Conservation (phyloP, 2,797 vertebrate genomes). For the Acanthopagrus latus region DNA sequence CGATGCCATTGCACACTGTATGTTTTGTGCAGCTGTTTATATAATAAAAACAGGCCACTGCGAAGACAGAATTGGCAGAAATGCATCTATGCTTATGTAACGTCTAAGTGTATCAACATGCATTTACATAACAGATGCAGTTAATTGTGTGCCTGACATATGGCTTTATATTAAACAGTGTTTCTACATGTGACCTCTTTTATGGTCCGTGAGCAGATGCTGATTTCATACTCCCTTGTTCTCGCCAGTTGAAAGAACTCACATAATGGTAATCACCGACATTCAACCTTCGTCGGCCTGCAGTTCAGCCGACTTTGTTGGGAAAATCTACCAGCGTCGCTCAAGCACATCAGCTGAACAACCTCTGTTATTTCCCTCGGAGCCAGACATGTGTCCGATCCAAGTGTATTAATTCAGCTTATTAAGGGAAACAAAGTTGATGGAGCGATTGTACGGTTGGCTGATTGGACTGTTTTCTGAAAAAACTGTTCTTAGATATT, state of each 20-base stretch:
- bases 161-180: conserved; percentile 7
- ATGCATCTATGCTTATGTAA: conserved; percentile 18
- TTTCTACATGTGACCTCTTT: conserved; percentile 4
- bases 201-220: neutral
- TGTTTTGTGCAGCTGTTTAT: conserved; percentile 1
- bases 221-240: conserved; percentile 13
- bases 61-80: conserved; percentile 3
- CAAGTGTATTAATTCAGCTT: neutral
- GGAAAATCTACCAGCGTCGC: neutral
- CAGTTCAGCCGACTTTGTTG: neutral
- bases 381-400: neutral
- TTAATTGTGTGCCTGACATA: conserved; percentile 13
- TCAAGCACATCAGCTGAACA: neutral
- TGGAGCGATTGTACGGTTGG: neutral
- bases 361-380: neutral
- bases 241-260: conserved; percentile 3
- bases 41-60: neutral
- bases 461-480: conserved; percentile 2
- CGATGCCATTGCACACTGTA: neutral
- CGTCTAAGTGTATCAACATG: conserved; percentile 18
- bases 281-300: neutral
- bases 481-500: neutral
- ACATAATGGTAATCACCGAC: neutral
- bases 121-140: conserved; percentile 41
- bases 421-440: neutral